phyloP scores from a whole-genome alignment of 2,797 vertebrate genomes.

The Neosilurus hyrtlii region DNA sequence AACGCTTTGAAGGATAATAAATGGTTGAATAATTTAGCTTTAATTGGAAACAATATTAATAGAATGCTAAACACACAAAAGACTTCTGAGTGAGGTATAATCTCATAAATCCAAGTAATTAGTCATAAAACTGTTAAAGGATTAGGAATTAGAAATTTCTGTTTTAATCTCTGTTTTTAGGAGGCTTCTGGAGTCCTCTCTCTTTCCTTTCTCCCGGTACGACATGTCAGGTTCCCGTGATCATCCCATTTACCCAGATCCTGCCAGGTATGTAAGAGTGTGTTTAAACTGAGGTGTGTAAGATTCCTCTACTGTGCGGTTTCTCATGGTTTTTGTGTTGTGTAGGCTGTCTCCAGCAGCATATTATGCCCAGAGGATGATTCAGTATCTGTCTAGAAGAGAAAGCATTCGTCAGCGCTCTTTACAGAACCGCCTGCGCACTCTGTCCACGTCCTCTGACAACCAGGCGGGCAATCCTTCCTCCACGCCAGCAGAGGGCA shows the following conservation, averaged over 20 bases:
- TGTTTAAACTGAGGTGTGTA: not conserved
- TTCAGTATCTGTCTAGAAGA: conserved; percentile 95
- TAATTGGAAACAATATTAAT: not conserved
- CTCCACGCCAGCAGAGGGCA: conserved; percentile 82
- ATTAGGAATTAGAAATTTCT: not conserved
- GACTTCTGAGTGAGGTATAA: not conserved
- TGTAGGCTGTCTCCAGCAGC: conserved; percentile 93
- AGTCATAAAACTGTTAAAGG: not conserved
- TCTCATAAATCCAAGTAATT: not conserved
- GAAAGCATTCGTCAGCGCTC: conserved; percentile 99
- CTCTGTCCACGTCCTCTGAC: conserved; percentile 82
- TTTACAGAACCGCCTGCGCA: conserved; percentile 92
- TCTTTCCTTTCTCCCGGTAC: conserved; percentile 92
- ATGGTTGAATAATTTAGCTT: not conserved
- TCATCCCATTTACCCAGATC: conserved; percentile 98
- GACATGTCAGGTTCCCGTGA: conserved; percentile 96
- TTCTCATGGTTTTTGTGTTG: not conserved
- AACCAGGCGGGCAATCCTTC: conserved; percentile 79
- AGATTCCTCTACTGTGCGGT: not conserved
- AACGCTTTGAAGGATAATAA: not conserved
- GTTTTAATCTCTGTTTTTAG: conserved; percentile 66
- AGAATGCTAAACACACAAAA: not conserved
- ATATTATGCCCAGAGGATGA: conserved; percentile 99
- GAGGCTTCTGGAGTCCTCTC: conserved; percentile 94
- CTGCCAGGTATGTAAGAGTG: conserved; percentile 82